Percentiles rank a stretch among this genome's conserved stretches.
These are phyloP conservation scores for Megaleporinus macrocephalus DNA, from an alignment of 2,113 vertebrate species.

Conservation along the genomic window DNA sequence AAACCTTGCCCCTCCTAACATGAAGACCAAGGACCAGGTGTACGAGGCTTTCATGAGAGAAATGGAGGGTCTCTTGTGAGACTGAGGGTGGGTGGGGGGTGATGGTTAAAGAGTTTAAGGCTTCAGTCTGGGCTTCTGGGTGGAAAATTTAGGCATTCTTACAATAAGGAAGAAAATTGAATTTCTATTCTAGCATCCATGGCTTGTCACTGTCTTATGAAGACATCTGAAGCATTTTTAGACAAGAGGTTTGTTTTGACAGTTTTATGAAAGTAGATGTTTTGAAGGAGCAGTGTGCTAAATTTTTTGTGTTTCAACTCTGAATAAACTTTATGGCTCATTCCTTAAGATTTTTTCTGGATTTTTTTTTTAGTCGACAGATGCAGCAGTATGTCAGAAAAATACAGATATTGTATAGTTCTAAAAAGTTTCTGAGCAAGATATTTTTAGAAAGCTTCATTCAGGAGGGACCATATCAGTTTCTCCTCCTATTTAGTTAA, in stretches of 20 bases:
- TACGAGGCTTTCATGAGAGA: conserved; percentile 99
- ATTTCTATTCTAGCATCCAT: no score
- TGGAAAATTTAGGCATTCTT: conserved; percentile 6
- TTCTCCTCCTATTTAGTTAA: no score
- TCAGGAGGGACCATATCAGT: no score
- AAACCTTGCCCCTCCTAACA: conserved; percentile 80
- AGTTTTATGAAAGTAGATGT: conserved; percentile 17
- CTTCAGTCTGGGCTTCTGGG: background rate
- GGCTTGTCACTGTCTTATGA: no score
- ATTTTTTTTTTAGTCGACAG: background rate
- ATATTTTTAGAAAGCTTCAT: no score
- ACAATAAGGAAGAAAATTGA: background rate
- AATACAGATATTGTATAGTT: no score
- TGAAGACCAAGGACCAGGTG: conserved; percentile 98
- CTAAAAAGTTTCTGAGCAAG: no score
- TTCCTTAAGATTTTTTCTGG: background rate
- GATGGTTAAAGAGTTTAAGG: fast-evolving
- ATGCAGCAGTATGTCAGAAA: no score
- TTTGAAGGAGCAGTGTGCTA: background rate
- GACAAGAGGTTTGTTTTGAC: conserved; percentile 5
- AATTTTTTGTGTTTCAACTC: background rate
- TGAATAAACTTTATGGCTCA: background rate
- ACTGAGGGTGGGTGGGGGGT: background rate
- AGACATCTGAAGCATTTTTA: background rate
- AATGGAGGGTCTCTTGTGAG: conserved; percentile 94